Percentiles rank a stretch among this genome's conserved stretches.
These are phyloP conservation scores for Therioaphis trifolii DNA, from an alignment of 2,888 invertebrate genomes.

Conservation along the genomic window DNA sequence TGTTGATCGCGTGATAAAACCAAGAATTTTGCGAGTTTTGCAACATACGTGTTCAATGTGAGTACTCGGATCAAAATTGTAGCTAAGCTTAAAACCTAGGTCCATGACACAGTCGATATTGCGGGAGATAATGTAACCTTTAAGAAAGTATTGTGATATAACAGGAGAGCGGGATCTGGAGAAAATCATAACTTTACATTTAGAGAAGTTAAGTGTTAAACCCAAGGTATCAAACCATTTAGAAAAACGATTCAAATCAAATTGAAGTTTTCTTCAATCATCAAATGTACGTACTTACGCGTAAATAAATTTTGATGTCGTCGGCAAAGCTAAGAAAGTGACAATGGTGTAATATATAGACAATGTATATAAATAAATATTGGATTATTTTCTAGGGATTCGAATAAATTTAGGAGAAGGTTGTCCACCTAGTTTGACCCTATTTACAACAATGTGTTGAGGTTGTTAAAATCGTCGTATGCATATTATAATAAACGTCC, in stretches of 20 bases:
- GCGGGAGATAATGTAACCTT: no score
- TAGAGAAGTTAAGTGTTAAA: no score
- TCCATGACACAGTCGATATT: not conserved
- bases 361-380: no score
- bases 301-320: not conserved
- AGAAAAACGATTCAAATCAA: not conserved
- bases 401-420: no score
- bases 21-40: no score
- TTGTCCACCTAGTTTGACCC: no score
- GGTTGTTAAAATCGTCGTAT: no score
- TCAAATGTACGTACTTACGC: not conserved
- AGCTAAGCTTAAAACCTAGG: constrained; percentile 11
- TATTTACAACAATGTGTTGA: no score
- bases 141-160: constrained; percentile 1
- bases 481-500: not conserved
- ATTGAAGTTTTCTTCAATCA: not conserved
- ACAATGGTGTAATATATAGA: no score
- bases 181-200: constrained; percentile 6
- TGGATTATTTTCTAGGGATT: no score
- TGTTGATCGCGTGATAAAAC: no score
- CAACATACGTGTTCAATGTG: no score
- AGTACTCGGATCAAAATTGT: not conserved
- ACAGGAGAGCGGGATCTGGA: not conserved
- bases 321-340: constrained; percentile 5
- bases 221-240: constrained; percentile 4